Percentiles rank a stretch among this genome's conserved stretches.
These are phyloP conservation scores for Horisme vitalbata DNA, from an alignment of 2,888 invertebrate genomes.

Conservation along the genomic window DNA sequence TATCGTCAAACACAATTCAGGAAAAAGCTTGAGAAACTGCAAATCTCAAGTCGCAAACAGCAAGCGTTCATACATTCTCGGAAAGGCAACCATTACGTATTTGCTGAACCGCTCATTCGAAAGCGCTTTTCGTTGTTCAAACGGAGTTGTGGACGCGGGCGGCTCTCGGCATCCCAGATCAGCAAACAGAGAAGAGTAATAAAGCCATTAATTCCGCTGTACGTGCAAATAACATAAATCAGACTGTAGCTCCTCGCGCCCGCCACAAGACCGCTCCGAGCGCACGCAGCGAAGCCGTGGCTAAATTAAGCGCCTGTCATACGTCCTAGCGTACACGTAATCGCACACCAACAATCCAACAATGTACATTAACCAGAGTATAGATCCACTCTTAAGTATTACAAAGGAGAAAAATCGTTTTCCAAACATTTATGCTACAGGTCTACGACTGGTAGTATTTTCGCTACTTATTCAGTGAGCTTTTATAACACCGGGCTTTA, in stretches of 20 bases:
- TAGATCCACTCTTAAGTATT: conserved; percentile 41
- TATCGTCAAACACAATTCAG: conserved; percentile 30
- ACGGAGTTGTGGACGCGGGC: conserved; percentile 56
- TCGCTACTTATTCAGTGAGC: neutral
- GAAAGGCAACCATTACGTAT: conserved; percentile 51
- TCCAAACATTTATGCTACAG: too few relatives aligned
- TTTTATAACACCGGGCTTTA: neutral
- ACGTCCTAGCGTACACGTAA: conserved; percentile 55
- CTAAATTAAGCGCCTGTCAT: conserved; percentile 72
- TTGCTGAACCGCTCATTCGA: conserved; percentile 59
- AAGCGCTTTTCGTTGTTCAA: conserved; percentile 59
- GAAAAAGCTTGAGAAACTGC: conserved; percentile 19
- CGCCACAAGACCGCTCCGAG: conserved; percentile 69
- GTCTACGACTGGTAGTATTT: neutral
- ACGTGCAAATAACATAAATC: conserved; percentile 82
- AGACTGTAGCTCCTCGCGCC: conserved; percentile 70
- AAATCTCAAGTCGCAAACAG: conserved; percentile 27
- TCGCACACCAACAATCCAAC: conserved; percentile 48
- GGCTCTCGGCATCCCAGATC: conserved; percentile 63
- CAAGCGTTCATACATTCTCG: conserved; percentile 34
- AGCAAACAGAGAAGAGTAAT: conserved; percentile 78
- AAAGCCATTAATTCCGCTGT: conserved; percentile 81
- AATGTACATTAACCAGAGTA: conserved; percentile 49
- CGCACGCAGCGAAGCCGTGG: conserved; percentile 59
- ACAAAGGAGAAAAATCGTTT: neutral